Evolutionary conservation across 2,888 invertebrate genomes (phyloP).

Genomic region (Aleiodes leptofemur): DNA sequence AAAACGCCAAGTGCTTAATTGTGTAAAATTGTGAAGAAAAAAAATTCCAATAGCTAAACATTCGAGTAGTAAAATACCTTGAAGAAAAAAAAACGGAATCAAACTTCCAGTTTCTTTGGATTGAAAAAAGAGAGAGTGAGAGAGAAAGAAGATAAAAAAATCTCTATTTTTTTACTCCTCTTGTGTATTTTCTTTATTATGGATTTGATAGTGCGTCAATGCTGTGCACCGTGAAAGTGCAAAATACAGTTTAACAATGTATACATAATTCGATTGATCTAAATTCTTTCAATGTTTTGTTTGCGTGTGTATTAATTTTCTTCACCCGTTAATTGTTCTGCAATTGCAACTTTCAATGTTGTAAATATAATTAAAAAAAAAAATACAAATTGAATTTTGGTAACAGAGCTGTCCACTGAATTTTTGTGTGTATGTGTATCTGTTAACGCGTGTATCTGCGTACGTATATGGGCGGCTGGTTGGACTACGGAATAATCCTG

Average conservation of each 20-base stretch:
- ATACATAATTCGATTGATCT: constrained; percentile 63
- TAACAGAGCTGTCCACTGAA: constrained; percentile 40
- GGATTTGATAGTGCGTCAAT: constrained; percentile 58
- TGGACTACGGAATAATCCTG: constrained; percentile 19
- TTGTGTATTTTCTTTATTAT: constrained; percentile 29
- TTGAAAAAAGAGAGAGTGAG: background rate
- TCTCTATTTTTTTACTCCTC: constrained; percentile 34
- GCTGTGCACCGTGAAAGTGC: constrained; percentile 65
- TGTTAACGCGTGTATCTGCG: background rate
- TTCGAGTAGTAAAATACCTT: background rate
- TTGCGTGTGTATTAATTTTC: background rate
- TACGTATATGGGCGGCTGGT: background rate
- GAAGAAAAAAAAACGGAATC: constrained; percentile 25
- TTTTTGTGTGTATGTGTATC: background rate
- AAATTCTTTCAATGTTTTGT: constrained; percentile 58
- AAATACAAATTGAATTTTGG: constrained; percentile 55
- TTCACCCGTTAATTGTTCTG: too few relatives aligned
- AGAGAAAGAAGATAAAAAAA: background rate
- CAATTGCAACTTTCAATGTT: constrained; percentile 33
- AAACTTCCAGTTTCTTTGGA: constrained; percentile 17
- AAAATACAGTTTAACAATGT: constrained; percentile 58
- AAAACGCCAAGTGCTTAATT: background rate
- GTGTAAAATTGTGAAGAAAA: background rate
- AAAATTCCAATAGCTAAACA: too few relatives aligned
- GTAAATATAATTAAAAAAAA: constrained; percentile 67